Conservation (phyloP, 2,113 vertebrate species). For the Pseudopipra pipra region DNA sequence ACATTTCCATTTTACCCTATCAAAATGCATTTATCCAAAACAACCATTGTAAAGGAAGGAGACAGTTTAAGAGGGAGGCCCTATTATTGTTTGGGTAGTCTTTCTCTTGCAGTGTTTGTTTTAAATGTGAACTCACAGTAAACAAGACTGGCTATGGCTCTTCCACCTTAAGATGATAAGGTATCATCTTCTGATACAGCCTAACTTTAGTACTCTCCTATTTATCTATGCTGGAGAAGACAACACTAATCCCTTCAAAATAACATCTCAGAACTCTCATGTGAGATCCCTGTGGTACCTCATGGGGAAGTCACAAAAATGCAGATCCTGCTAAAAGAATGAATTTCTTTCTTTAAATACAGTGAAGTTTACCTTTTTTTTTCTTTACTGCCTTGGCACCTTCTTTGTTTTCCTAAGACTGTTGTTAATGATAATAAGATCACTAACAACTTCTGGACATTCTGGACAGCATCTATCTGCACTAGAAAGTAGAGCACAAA, state of each 20-base stretch:
- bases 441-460: not conserved
- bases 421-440: not conserved
- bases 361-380: not conserved
- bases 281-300: not conserved
- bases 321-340: not conserved
- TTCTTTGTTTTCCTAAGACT: not conserved
- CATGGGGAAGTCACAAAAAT: not conserved
- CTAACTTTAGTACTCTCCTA: not conserved
- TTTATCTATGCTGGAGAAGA: not conserved
- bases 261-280: not conserved
- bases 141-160: not conserved
- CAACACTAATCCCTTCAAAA: not conserved
- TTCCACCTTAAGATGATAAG: not conserved
- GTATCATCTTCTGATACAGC: not conserved
- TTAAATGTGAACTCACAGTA: not conserved
- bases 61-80: not conserved
- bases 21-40: not conserved
- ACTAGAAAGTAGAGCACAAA: not conserved
- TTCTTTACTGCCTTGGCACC: not conserved
- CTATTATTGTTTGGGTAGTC: not conserved
- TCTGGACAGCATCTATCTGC: not conserved
- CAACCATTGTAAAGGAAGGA: not conserved
- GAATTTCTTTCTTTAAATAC: not conserved
- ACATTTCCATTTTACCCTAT: not conserved
- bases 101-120: not conserved